Percentiles rank a stretch among this genome's conserved stretches.
Evolutionary conservation across 1,140 invertebrate genomes (phyloP).

Genomic region (Neodiprion pinetum): DNA sequence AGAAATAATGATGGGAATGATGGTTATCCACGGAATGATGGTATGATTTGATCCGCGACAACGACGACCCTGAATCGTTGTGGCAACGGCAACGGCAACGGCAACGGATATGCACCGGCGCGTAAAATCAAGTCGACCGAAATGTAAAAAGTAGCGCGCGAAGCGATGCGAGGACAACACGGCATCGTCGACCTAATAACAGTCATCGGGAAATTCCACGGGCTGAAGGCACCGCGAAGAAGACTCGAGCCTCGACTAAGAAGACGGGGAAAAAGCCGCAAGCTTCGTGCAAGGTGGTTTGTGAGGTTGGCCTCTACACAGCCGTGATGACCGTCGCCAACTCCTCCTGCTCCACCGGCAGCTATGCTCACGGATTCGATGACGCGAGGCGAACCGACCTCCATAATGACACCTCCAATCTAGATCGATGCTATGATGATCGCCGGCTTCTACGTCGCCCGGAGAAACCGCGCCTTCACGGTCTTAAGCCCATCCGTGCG

Average conservation of each 20-base stretch:
- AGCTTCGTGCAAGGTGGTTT: not conserved
- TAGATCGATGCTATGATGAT: not conserved
- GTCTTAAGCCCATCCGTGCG: conserved; percentile 1
- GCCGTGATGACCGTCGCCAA: not conserved
- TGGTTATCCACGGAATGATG: not conserved
- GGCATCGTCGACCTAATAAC: conserved; percentile 4
- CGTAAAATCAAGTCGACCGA: not conserved
- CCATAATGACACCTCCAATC: conserved; percentile 2
- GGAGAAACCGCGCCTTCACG: not conserved
- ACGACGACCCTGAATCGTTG: not conserved
- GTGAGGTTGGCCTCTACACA: not conserved
- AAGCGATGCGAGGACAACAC: conserved; percentile 4
- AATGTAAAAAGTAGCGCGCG: conserved; percentile 7
- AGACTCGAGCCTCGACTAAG: no score
- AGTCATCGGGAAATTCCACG: not conserved
- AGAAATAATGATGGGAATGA: not conserved
- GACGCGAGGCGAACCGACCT: not conserved
- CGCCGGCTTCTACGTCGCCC: not conserved
- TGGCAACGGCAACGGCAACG: not conserved
- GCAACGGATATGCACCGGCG: not conserved
- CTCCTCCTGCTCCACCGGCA: not conserved
- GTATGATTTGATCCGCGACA: not conserved
- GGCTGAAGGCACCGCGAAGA: no score
- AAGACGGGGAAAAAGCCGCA: not conserved
- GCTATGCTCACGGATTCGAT: not conserved